phyloP scores from a whole-genome alignment of 2,113 vertebrate genomes.

The Lepisosteus oculatus region DNA sequence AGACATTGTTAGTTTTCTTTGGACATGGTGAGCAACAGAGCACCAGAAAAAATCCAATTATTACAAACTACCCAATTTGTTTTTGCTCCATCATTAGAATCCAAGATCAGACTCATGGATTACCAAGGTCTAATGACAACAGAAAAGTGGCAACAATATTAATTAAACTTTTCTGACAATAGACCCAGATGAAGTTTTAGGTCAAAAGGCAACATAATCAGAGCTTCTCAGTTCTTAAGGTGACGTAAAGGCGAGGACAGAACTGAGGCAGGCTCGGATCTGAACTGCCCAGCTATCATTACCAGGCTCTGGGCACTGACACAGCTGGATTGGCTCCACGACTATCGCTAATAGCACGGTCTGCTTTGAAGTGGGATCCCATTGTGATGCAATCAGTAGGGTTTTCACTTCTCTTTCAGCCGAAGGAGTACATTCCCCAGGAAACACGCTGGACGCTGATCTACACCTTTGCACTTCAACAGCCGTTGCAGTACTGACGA shows the following conservation, averaged over 20 bases:
- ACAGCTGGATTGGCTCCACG: slow-evolving; percentile 54
- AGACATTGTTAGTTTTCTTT: slow-evolving; percentile 51
- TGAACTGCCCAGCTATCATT: slow-evolving; percentile 26
- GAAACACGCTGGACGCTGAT: neutral
- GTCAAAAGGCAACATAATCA: slow-evolving; percentile 61
- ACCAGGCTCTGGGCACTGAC: slow-evolving; percentile 46
- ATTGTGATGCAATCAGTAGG: slow-evolving; percentile 56
- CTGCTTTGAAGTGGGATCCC: slow-evolving; percentile 42
- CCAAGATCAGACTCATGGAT: slow-evolving; percentile 72
- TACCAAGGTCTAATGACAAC: slow-evolving; percentile 65
- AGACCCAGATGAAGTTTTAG: slow-evolving; percentile 54
- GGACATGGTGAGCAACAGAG: slow-evolving; percentile 34
- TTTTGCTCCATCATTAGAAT: slow-evolving; percentile 61
- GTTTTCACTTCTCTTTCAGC: slow-evolving; percentile 33
- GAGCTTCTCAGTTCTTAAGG: neutral
- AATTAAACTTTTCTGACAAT: slow-evolving; percentile 44
- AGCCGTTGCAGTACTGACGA: neutral
- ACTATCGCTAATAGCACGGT: slow-evolving; percentile 40
- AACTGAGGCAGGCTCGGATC: neutral
- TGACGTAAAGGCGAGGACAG: neutral
- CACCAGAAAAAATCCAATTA: slow-evolving; percentile 75
- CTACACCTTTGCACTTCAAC: neutral
- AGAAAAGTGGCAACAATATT: slow-evolving; percentile 59
- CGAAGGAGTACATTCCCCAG: slow-evolving; percentile 25
- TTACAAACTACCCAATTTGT: slow-evolving; percentile 73